Percentiles rank a stretch among this genome's conserved stretches.
These are phyloP conservation scores for Oxytorus armatus DNA, from an alignment of 2,888 invertebrate genomes.

Conservation along the genomic window DNA sequence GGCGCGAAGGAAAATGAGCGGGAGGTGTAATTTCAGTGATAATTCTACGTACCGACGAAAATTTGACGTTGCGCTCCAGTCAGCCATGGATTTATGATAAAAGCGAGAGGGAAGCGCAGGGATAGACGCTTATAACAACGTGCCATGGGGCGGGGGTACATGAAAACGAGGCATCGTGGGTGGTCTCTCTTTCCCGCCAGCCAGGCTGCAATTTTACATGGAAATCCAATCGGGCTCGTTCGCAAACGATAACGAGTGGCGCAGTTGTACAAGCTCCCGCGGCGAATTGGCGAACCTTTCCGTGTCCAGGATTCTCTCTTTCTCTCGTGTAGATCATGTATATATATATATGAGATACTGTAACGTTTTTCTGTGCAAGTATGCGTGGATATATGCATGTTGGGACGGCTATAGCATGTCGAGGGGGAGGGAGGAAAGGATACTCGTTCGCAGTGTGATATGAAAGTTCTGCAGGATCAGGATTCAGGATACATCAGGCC, in stretches of 20 bases:
- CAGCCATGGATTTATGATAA: constrained; percentile 60
- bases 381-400: constrained; percentile 9
- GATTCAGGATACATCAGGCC: constrained; percentile 18
- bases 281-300: constrained; percentile 47
- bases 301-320: constrained; percentile 53
- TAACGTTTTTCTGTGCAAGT: constrained; percentile 28
- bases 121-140: constrained; percentile 45
- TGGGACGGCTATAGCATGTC: constrained; percentile 17
- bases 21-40: constrained; percentile 44
- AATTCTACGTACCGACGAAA: constrained; percentile 39
- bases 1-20: constrained; percentile 47
- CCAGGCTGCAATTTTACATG: constrained; percentile 66
- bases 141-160: constrained; percentile 38
- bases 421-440: constrained; percentile 22
- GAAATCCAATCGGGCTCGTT: constrained; percentile 67
- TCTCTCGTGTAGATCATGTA: constrained; percentile 37
- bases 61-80: constrained; percentile 30
- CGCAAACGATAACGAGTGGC: constrained; percentile 66
- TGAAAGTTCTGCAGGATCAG: constrained; percentile 25
- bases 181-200: constrained; percentile 44
- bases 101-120: constrained; percentile 33
- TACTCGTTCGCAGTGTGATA: constrained; percentile 34
- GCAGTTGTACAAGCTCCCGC: constrained; percentile 63
- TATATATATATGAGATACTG: constrained; percentile 36
- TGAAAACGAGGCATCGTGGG: constrained; percentile 48